phyloP scores from a whole-genome alignment of 2,113 vertebrate genomes.

The Rissa tridactyla region DNA sequence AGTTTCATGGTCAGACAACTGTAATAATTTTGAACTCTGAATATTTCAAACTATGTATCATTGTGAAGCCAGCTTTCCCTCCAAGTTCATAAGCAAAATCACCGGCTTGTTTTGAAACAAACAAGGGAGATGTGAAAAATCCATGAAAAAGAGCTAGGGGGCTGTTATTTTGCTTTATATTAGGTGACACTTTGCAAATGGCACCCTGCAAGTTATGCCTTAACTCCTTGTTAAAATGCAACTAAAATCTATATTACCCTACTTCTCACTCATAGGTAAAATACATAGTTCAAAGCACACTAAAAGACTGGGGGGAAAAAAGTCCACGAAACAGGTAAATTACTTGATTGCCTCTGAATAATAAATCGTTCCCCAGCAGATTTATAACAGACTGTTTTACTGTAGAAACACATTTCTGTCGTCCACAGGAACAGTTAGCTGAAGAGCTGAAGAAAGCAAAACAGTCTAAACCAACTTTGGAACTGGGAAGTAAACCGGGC shows the following conservation, averaged over 20 bases:
- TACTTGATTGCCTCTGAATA: slow-evolving; percentile 16
- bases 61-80: neutral
- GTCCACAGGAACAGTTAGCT: neutral
- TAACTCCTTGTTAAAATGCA: slow-evolving; percentile 32
- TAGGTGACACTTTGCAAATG: slow-evolving; percentile 44
- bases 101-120: neutral
- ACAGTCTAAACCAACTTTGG: slow-evolving; percentile 9
- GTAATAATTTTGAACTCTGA: neutral
- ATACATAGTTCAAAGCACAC: neutral
- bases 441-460: neutral
- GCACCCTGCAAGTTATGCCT: slow-evolving; percentile 23
- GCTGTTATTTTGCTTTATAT: slow-evolving; percentile 19
- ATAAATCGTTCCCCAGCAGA: neutral
- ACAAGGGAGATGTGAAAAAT: neutral
- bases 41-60: neutral
- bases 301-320: neutral
- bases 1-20: neutral
- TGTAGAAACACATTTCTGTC: neutral
- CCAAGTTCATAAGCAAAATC: neutral
- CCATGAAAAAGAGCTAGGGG: neutral
- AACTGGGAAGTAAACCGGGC: neutral
- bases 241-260: neutral
- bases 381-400: neutral
- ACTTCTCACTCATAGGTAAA: neutral
- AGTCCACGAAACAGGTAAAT: neutral